These are phyloP conservation scores for Anas platyrhynchos DNA, from an alignment of 2,113 vertebrate genomes.

Conservation along the genomic window DNA sequence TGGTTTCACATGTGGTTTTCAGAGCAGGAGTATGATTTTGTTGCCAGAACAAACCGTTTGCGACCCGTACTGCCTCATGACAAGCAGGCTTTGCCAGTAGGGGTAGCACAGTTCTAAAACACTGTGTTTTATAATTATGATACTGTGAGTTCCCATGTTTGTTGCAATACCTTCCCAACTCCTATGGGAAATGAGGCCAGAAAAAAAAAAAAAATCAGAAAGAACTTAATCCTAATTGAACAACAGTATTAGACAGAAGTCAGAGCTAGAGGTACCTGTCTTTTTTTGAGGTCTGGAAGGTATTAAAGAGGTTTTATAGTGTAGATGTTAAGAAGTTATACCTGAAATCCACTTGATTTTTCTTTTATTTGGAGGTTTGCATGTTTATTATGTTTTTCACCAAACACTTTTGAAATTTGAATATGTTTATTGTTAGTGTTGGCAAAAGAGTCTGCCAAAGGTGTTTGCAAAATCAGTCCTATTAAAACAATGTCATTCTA, in stretches of 20 bases:
- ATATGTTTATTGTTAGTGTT: neutral
- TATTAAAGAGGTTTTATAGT: neutral
- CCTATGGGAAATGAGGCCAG: neutral
- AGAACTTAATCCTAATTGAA: neutral
- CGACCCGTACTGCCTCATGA: fast-evolving
- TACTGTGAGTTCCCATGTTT: neutral
- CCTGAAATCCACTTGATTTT: neutral
- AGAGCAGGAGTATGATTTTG: neutral
- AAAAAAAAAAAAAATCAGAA: neutral
- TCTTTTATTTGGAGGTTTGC: neutral
- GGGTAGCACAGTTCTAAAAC: neutral
- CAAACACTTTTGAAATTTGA: neutral
- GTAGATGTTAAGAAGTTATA: neutral
- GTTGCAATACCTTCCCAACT: neutral
- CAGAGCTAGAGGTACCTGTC: neutral
- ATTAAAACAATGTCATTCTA: neutral
- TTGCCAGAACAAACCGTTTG: neutral
- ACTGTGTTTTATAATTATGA: neutral
- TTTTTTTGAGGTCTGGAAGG: neutral
- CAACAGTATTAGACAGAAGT: neutral
- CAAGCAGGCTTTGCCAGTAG: neutral
- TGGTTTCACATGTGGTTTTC: neutral
- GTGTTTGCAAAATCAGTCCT: neutral
- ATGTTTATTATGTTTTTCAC: neutral
- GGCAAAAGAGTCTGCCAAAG: neutral